phyloP scores from a whole-genome alignment of 2,113 vertebrate genomes.

The Phaethornis superciliosus region DNA sequence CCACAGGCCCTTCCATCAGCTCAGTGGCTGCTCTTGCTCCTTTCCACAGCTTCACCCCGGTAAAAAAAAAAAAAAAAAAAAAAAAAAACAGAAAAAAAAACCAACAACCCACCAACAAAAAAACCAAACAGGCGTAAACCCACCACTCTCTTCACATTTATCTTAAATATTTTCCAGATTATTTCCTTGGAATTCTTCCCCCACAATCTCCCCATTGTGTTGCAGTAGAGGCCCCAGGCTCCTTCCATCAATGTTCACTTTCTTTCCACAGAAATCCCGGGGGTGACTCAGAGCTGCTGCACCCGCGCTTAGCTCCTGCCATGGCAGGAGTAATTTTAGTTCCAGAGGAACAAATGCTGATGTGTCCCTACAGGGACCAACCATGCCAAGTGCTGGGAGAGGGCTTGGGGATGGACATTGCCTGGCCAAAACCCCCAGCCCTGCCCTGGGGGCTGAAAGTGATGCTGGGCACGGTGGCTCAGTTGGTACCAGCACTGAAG shows the following conservation, averaged over 20 bases:
- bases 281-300: conserved; percentile 79
- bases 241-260: conserved; percentile 83
- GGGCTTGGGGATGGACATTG: background rate
- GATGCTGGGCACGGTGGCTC: rapidly evolving
- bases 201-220: conserved; percentile 83
- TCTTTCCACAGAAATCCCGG: conserved; percentile 75
- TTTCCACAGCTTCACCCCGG: rapidly evolving
- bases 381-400: rapidly evolving
- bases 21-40: background rate
- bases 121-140: background rate
- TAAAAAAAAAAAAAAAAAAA: background rate
- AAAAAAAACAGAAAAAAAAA: background rate
- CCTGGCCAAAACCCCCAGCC: background rate
- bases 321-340: background rate
- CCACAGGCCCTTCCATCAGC: background rate
- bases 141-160: conserved; percentile 45
- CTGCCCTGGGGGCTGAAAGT: too few relatives aligned
- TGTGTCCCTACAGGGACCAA: background rate
- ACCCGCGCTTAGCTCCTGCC: conserved; percentile 37
- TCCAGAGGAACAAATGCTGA: background rate
- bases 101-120: background rate
- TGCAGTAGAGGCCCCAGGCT: conserved; percentile 62
- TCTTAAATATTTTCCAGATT: conserved; percentile 86
- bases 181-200: conserved; percentile 68
- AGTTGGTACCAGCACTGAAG: rapidly evolving